Percentiles rank a stretch among this genome's conserved stretches.
phyloP scores from a whole-genome alignment of 2,888 invertebrate species.

The Eubasilissa splendida region DNA sequence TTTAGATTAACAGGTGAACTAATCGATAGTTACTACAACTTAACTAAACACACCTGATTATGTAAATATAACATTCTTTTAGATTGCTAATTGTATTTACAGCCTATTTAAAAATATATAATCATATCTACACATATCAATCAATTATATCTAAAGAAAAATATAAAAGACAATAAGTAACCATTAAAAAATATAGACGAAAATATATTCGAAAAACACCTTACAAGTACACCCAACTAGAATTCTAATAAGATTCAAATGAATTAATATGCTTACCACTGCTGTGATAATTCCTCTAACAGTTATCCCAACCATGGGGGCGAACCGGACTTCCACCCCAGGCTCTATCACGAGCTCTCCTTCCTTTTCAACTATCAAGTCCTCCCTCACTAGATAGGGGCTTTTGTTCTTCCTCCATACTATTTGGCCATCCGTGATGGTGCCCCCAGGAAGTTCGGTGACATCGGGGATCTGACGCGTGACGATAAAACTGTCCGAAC shows the following conservation, averaged over 20 bases:
- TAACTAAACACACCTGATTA: background rate
- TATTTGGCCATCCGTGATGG: conserved; percentile 73
- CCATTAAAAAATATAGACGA: too few relatives aligned
- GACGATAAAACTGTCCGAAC: conserved; percentile 68
- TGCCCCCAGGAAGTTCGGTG: conserved; percentile 78
- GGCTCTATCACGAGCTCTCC: conserved; percentile 90
- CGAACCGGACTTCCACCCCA: conserved; percentile 91
- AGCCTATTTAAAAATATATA: too few relatives aligned
- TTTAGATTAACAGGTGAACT: conserved; percentile 29
- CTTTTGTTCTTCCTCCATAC: conserved; percentile 75
- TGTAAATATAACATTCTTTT: too few relatives aligned
- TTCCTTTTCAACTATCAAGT: conserved; percentile 84
- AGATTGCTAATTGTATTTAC: too few relatives aligned
- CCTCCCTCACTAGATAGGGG: conserved; percentile 85
- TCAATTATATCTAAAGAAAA: too few relatives aligned
- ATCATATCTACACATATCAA: too few relatives aligned
- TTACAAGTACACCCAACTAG: too few relatives aligned
- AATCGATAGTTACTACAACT: conserved; percentile 19
- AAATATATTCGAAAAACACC: too few relatives aligned
- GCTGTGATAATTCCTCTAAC: conserved; percentile 92
- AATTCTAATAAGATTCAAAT: conserved; percentile 18
- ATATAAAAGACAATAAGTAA: too few relatives aligned
- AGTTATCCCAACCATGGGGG: conserved; percentile 94
- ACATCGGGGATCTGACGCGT: conserved; percentile 66
- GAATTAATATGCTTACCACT: conserved; percentile 78